Base-by-base conservation (phyloP, 2,888 invertebrate species). In the Hydropsyche betteni region DNA sequence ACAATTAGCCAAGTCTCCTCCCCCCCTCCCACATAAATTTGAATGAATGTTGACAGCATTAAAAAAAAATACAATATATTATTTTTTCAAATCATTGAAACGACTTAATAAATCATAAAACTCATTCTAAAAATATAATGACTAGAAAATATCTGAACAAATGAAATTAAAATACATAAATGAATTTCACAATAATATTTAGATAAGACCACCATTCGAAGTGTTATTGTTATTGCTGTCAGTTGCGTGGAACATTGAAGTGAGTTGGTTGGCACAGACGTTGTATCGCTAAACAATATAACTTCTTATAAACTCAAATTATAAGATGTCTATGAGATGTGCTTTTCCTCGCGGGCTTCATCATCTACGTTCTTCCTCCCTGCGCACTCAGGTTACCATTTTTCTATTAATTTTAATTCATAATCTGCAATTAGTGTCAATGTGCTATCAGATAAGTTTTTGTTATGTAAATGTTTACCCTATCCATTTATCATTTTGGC, bases 181-280 rank as follows among this genome's bases (percentile, higher is more conserved):
- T n/a, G n/a, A n/a, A n/a, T n/a, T n/a, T n/a, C n/a, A n/a, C n/a
- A n/a, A n/a, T n/a, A n/a, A n/a, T 24, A 24, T 24, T 24, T 24
- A 24, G 24, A 24, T 1, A 24, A 24, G 58, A 5, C 16, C 14
- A 16, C 16, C 4, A 24, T 16, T 24, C 4, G 8, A 1, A 58
- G 58, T 58, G 24, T 58, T 58, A 24, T 58, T 4, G 58, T 24
- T 24, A 24, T 16, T 16, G 16, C 58, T 58, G 58, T 58, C 58
- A 58, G 14, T 58, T 8, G 14, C 16, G 58, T 58, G 24, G 16
- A 58, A 58, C 44, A 44, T 44, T 44, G 44, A 44, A 44, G 44
- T 44, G 44, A 58, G 58, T 8, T 24, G 58, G 16, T 58, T 24
- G 24, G 8, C 16, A 14, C 53, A 53, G 58, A 16, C 16, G 58